Evolutionary conservation across 2,113 vertebrate species (phyloP).

Genomic region (Sceloporus undulatus): DNA sequence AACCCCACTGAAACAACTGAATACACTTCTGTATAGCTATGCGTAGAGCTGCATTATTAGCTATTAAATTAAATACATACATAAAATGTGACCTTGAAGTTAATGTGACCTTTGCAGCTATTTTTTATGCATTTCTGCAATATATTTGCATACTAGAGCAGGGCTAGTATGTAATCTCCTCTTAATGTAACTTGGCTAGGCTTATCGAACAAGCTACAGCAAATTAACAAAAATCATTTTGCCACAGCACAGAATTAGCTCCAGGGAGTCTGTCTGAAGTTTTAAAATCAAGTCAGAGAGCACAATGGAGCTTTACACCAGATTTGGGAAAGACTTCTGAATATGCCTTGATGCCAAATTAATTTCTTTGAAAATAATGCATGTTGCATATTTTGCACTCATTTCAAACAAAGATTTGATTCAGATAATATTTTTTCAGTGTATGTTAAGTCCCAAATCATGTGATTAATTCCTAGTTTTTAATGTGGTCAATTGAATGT

Average conservation of each 20-base stretch:
- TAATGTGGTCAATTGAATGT: neutral
- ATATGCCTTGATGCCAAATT: neutral
- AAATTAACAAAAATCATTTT: conserved; percentile 38
- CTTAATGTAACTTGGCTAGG: conserved; percentile 8
- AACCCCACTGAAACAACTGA: neutral
- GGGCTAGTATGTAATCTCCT: neutral
- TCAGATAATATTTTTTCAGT: neutral
- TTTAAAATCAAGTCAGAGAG: conserved; percentile 13
- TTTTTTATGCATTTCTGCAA: conserved; percentile 31
- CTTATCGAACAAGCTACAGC: conserved; percentile 33
- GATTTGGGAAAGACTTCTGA: neutral
- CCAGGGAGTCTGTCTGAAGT: neutral
- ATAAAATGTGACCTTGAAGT: conserved; percentile 14
- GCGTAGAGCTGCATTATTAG: neutral
- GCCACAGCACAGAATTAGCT: neutral
- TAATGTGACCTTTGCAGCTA: neutral
- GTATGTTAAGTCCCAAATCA: neutral
- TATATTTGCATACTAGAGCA: conserved; percentile 6
- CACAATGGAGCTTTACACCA: conserved; percentile 8
- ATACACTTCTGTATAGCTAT: neutral
- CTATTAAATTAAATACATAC: neutral
- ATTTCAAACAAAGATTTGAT: neutral
- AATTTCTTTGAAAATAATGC: conserved; percentile 1
- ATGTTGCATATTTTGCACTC: neutral
- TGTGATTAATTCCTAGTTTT: neutral